Base-by-base conservation (phyloP, 1,140 invertebrate species). In the Trichonephila inaurata region DNA sequence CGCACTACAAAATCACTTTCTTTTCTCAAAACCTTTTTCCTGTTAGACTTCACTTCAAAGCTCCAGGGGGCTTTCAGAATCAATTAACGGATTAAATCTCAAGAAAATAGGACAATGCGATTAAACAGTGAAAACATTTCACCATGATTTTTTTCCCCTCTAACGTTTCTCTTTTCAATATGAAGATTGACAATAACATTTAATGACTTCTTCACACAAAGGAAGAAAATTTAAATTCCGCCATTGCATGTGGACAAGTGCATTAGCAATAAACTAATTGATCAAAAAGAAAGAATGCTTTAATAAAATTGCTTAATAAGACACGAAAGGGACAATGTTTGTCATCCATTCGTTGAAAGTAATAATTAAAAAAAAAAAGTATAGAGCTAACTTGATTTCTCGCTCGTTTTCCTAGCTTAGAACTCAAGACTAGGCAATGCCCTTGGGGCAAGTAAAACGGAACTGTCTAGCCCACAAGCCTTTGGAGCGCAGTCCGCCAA, bases 191-290 rank as follows among this genome's bases (percentile, higher is more conserved):
- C 72, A 33, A 77, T 77, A 77, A 40, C 28, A 77, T 77, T 77
- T 77, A 77, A 77, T 77, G 72, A 77, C 28, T 77, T 77, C 28
- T 77, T 33, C 72, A 77, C 72, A 77, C 72, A 77, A 40, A 77
- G 69, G 16, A 72, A 33, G 72, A 40, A 77, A 77, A 16, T 77
- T 77, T 24, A 4, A 77, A 33, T 77, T 77, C 18, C 33, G 33
- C 14, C 28, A 40, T 40, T 14, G 66, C 2, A 69, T 62, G n/a
- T n/a, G 66, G 21, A 24, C 21, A 14, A 24, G 51, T 24, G 82
- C 82, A 83, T 83, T 58, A 83, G 82, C 82, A 83, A 24, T 58
- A 83, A 60, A 51, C 82, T 83, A 83, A 83, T 83, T 83, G 82
- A 83, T 83, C 82, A 24, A 77, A 83, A 83, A 83, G 40, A 83